Percentiles rank a stretch among this genome's conserved stretches.
Evolutionary conservation across 2,113 vertebrate species (phyloP).

Genomic region (Montifringilla adamsi): DNA sequence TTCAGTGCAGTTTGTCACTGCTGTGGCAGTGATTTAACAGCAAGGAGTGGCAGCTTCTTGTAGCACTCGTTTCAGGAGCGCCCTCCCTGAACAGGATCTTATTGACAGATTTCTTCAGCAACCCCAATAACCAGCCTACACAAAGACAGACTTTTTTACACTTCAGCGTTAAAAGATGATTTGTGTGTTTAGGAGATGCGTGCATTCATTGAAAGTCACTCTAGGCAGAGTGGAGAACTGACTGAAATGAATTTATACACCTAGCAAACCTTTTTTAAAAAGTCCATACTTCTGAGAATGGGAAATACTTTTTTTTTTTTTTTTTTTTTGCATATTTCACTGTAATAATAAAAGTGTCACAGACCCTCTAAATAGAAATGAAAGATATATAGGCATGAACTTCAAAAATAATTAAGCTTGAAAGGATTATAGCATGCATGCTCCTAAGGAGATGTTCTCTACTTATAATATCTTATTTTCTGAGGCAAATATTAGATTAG

Average conservation of each 20-base stretch:
- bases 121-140: background rate
- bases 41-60: background rate
- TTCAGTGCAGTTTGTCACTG: background rate
- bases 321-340: background rate
- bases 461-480: background rate
- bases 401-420: constrained; percentile 12
- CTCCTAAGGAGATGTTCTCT: background rate
- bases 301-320: background rate
- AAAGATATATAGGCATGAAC: background rate
- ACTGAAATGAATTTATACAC: background rate
- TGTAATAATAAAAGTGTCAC: background rate
- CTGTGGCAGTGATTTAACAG: background rate
- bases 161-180: constrained; percentile 42
- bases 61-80: background rate
- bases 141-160: background rate
- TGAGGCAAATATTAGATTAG: background rate
- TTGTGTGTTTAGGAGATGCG: constrained; percentile 31
- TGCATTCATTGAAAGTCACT: constrained; percentile 42
- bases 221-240: constrained; percentile 12
- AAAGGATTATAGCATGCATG: background rate
- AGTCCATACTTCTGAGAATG: background rate
- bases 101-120: background rate
- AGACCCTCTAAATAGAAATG: background rate
- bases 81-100: background rate
- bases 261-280: background rate